A percentile compares a stretch with the other conserved stretches of the same genome.
phyloP scores from a whole-genome alignment of 2,888 invertebrate genomes.

The Steromphala cineraria region DNA sequence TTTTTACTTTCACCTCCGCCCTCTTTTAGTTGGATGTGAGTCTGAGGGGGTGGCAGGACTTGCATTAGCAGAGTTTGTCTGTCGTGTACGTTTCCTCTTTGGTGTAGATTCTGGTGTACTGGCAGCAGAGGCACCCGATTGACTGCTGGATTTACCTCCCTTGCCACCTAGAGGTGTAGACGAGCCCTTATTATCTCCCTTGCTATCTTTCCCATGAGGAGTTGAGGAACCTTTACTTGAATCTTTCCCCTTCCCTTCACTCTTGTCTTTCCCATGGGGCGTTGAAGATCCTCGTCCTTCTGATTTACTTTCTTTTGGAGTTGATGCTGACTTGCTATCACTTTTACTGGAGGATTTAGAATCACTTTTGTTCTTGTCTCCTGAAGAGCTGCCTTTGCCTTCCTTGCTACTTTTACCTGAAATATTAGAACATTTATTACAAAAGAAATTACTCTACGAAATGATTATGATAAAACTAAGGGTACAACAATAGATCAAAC shows the following conservation, averaged over 20 bases:
- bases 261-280: conserved; percentile 1
- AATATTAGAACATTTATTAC: not conserved
- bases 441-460: too few species aligned
- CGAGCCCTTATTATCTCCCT: conserved; percentile 8
- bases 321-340: conserved; percentile 31
- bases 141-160: not conserved
- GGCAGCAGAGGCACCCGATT: conserved; percentile 13
- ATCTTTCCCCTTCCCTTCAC: not conserved
- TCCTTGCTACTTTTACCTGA: conserved; percentile 1
- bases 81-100: conserved; percentile 64
- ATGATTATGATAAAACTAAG: too few species aligned
- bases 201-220: conserved; percentile 18
- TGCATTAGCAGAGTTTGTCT: conserved; percentile 52
- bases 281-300: not conserved
- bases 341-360: conserved; percentile 26
- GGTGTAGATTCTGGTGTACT: conserved; percentile 59
- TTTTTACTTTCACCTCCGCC: conserved; percentile 37
- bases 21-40: conserved; percentile 53
- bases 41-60: conserved; percentile 62
- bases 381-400: not conserved
- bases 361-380: conserved; percentile 23
- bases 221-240: not conserved
- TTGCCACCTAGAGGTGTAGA: conserved; percentile 20
- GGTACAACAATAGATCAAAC: too few species aligned
- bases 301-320: not conserved